These are phyloP conservation scores for Echinarachnius parma DNA, from an alignment of 53 echinoderm and acorn worm species.

Conservation along the genomic window DNA sequence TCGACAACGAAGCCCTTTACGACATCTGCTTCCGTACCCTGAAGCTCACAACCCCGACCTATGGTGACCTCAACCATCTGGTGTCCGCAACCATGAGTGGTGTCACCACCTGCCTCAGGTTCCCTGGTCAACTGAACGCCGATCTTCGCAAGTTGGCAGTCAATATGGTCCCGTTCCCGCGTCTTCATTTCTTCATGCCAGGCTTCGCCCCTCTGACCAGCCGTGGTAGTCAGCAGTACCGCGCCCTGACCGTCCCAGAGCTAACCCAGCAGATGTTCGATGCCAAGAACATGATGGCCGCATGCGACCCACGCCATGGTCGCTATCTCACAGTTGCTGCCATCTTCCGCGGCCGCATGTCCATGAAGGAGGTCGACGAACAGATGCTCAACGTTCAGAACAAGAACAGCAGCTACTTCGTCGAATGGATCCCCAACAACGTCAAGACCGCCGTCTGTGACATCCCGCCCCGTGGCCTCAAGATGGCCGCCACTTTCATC, in stretches of 20 bases:
- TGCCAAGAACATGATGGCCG: slow-evolving; percentile 91
- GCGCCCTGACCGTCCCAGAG: slow-evolving; percentile 74
- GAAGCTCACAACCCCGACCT: slow-evolving; percentile 60
- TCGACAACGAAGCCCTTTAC: slow-evolving; percentile 69
- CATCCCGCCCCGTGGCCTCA: slow-evolving; percentile 79
- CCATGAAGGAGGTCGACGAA: slow-evolving; percentile 90
- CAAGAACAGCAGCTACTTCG: slow-evolving; percentile 91
- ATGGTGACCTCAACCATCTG: slow-evolving; percentile 62
- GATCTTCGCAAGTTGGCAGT: slow-evolving; percentile 81
- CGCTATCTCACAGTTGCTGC: slow-evolving; percentile 86
- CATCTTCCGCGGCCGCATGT: slow-evolving; percentile 87
- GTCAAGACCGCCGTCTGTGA: slow-evolving; percentile 86
- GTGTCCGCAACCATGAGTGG: slow-evolving; percentile 69
- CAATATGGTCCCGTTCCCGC: slow-evolving; percentile 89
- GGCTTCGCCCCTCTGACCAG: slow-evolving; percentile 86
- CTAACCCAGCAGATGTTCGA: slow-evolving; percentile 85
- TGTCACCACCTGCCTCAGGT: slow-evolving; percentile 56
- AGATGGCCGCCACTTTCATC: slow-evolving; percentile 83
- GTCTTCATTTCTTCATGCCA: slow-evolving; percentile 92
- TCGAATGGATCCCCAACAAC: slow-evolving; percentile 92
- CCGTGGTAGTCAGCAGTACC: slow-evolving; percentile 84
- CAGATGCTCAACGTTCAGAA: slow-evolving; percentile 90
- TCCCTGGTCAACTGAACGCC: slow-evolving; percentile 84
- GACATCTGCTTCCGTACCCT: slow-evolving; percentile 75
- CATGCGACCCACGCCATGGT: slow-evolving; percentile 79